phyloP scores from a whole-genome alignment of 2,888 invertebrate species.

The Watsonalla cultraria region DNA sequence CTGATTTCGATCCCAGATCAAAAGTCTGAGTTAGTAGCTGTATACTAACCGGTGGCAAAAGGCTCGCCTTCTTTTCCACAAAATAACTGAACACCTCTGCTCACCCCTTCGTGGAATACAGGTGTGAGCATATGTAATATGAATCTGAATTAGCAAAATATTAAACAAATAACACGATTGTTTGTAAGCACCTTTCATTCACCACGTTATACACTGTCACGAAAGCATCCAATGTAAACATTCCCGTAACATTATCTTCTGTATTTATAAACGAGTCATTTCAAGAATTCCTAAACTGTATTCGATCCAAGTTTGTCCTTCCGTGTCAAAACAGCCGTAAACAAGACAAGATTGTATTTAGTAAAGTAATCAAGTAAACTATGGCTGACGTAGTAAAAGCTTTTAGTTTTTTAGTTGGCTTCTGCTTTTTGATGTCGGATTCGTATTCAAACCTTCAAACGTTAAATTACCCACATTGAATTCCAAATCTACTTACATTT shows the following conservation, averaged over 20 bases:
- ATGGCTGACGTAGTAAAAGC: constrained; percentile 24
- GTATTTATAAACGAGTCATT: constrained; percentile 1
- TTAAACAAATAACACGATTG: too few relatives aligned
- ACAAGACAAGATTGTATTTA: constrained; percentile 23
- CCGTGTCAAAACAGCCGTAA: constrained; percentile 25
- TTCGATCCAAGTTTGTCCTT: constrained; percentile 8
- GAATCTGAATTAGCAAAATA: too few relatives aligned
- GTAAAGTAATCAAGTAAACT: constrained; percentile 25
- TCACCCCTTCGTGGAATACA: too few relatives aligned
- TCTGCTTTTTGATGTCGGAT: constrained; percentile 25
- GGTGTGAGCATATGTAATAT: too few relatives aligned
- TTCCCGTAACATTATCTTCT: background rate
- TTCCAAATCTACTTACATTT: too few relatives aligned
- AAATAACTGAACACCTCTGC: too few relatives aligned
- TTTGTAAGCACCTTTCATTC: background rate
- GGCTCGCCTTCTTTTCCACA: too few relatives aligned
- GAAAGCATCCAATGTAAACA: too few relatives aligned
- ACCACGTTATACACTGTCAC: background rate
- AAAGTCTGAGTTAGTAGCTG: too few relatives aligned
- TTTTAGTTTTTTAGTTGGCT: constrained; percentile 34
- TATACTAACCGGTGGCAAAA: too few relatives aligned
- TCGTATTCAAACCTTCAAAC: constrained; percentile 14
- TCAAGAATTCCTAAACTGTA: constrained; percentile 1
- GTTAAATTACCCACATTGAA: too few relatives aligned
- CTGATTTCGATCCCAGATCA: too few relatives aligned